Evolutionary conservation across 2,113 vertebrate genomes (phyloP), one percentile per base, ranked within the genome.

Genomic region (Corythornis vintsioides): DNA sequence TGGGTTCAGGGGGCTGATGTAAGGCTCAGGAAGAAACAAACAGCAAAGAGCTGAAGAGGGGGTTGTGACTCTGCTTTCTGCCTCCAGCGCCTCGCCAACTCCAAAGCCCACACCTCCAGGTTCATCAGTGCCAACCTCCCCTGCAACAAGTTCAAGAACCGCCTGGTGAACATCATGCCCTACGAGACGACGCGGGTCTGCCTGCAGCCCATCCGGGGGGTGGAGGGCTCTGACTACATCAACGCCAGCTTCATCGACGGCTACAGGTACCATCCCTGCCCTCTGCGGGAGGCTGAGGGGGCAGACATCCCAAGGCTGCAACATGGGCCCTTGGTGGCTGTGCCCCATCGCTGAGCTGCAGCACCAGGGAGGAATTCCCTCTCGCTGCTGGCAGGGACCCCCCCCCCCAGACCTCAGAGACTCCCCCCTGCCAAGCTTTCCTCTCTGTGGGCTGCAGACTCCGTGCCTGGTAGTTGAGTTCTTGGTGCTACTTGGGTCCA

Each of bases 91-190:
- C 98, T 99, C 25, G 99, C 99, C 96, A 99, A 99, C 97, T 99
- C 99, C 97, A 99, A 99, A 97, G 99, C 99, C 83, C 99, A 99
- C 98, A 99, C 99, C 1, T 99, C 99, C 15, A 98, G 99, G 86
- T 99, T 99, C 97, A 98, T 99, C 98, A 99, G 99, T 66, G 99
- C 99, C 98, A 99, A 99, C 95, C 98, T 99, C 79, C 99, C 99
- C 19, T 99, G 99, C 96, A 99, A 99, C 98, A 99, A 99, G 92
- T 99, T 99, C 97, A 99, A 99, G 97, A 99, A 99, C 92, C 98
- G 99, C 88, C 98, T 99, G 80, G 99, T 99, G 26, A 99, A 99
- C 97, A 99, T 99, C 97, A 99, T 99, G 99, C 99, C 99, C 7
- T 99, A 99, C 2, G 99, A 99, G 98, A 99, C 98, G 90, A 99